Conservation (phyloP, 2,888 invertebrate species). For the Parnassius glacialis region DNA sequence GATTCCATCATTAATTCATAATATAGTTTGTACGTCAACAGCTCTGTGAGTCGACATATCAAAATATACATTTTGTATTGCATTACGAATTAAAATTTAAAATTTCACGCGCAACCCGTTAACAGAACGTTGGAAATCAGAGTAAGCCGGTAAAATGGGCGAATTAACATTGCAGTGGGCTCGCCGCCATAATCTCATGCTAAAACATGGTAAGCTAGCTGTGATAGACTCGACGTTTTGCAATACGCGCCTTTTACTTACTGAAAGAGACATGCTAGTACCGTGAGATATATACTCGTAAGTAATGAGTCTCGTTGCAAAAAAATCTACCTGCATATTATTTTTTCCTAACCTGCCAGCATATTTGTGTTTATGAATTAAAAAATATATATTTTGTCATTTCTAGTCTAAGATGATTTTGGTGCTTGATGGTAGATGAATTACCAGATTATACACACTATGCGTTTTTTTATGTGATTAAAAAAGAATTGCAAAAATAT, state of each 20-base stretch:
- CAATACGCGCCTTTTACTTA: constrained; percentile 31
- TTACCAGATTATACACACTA: no score
- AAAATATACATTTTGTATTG: constrained; percentile 8
- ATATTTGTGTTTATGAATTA: no score
- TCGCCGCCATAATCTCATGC: constrained; percentile 35
- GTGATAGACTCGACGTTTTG: constrained; percentile 29
- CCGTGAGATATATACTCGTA: constrained; percentile 27
- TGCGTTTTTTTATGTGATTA: no score
- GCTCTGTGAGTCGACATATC: constrained; percentile 2
- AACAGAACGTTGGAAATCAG: constrained; percentile 22
- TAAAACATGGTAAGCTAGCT: constrained; percentile 39
- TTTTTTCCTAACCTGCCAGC: no score
- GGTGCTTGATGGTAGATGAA: no score
- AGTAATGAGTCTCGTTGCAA: constrained; percentile 1
- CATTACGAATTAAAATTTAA: constrained; percentile 25
- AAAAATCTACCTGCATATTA: background rate
- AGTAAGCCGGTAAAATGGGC: constrained; percentile 24
- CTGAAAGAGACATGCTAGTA: constrained; percentile 30
- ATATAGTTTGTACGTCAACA: background rate
- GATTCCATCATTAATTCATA: constrained; percentile 14
- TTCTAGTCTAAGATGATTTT: no score
- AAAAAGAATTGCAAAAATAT: no score
- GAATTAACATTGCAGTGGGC: constrained; percentile 33
- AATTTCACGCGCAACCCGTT: constrained; percentile 21
- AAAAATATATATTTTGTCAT: no score